Percentiles rank a stretch among this genome's conserved stretches.
Conservation (phyloP, 2,888 invertebrate genomes). For the Cosmia trapezina region DNA sequence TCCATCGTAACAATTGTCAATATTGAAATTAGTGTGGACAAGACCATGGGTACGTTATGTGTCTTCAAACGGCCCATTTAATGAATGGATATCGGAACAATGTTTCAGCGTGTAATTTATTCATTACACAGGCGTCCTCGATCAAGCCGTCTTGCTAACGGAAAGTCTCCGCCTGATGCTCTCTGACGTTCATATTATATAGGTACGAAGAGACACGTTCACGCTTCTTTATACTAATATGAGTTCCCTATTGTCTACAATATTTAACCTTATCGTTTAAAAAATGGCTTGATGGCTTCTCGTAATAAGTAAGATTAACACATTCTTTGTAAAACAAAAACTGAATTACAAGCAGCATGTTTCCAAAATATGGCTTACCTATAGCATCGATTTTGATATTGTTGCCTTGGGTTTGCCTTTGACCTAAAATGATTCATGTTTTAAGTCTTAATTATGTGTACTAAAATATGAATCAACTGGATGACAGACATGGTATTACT, state of each 20-base stretch:
- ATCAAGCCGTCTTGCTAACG: constrained; percentile 82
- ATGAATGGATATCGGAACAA: constrained; percentile 88
- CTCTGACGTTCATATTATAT: constrained; percentile 68
- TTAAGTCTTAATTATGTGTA: neutral
- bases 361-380: neutral
- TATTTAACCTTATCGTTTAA: constrained; percentile 7
- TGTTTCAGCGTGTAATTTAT: constrained; percentile 91
- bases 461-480: neutral
- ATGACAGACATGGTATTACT: neutral
- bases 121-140: constrained; percentile 89
- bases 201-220: constrained; percentile 55
- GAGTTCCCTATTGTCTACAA: constrained; percentile 26
- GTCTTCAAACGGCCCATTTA: constrained; percentile 81
- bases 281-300: neutral
- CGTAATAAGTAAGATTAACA: neutral
- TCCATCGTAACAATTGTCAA: constrained; percentile 82
- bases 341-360: neutral
- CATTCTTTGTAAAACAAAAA: neutral
- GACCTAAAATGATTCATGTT: neutral
- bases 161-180: constrained; percentile 86
- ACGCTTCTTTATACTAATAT: constrained; percentile 37
- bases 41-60: constrained; percentile 72
- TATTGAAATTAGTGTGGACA: constrained; percentile 82
- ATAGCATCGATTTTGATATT: constrained; percentile 14
- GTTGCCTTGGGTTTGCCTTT: neutral